phyloP scores from a whole-genome alignment of 2,888 invertebrate species.

The Candidula unifasciata region DNA sequence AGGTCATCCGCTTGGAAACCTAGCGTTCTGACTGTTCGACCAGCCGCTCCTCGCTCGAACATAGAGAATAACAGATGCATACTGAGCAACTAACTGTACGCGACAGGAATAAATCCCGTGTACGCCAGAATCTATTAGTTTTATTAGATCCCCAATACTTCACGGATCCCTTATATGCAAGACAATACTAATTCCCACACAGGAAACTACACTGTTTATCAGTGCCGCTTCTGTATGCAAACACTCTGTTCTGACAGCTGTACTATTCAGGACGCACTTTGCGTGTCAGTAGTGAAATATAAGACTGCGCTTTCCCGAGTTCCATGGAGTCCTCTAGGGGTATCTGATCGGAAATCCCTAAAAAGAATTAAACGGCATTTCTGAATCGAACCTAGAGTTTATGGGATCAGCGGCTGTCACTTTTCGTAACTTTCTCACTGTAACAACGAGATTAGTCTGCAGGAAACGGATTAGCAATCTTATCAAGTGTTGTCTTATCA shows the following conservation, averaged over 20 bases:
- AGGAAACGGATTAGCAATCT: not conserved
- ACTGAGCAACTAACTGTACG: no score
- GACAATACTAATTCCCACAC: no score
- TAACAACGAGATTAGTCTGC: not conserved
- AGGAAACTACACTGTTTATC: no score
- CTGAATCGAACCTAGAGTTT: not conserved
- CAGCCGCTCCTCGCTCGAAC: no score
- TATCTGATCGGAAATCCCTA: not conserved
- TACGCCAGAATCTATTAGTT: no score
- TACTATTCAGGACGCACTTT: not conserved
- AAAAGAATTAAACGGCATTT: constrained; percentile 1
- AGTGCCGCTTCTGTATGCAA: not conserved
- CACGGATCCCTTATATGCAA: no score
- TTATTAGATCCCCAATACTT: no score
- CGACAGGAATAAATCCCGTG: no score
- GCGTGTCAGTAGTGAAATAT: not conserved
- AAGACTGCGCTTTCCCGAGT: not conserved
- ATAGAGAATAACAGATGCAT: no score
- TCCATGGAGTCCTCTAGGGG: not conserved
- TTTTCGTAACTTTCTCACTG: not conserved
- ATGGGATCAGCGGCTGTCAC: not conserved
- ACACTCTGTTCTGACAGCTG: not conserved
- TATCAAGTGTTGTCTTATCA: not conserved
- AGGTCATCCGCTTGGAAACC: no score
- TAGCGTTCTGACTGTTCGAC: no score